phyloP scores from a whole-genome alignment of 2,888 invertebrate species.

The Heterodera filipjevi region DNA sequence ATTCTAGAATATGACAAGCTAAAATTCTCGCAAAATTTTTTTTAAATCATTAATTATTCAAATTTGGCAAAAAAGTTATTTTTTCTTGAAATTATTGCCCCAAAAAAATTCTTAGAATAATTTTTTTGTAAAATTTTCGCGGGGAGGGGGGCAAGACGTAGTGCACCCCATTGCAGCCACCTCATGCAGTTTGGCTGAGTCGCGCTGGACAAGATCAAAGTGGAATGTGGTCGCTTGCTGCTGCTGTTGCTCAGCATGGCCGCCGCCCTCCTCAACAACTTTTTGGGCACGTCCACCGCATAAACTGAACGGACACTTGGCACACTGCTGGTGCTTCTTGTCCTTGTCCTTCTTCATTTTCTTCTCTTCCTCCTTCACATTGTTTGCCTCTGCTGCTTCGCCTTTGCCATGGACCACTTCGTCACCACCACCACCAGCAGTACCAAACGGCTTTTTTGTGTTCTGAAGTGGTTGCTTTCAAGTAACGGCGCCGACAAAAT shows the following conservation, averaged over 20 bases:
- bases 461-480: too few relatives aligned
- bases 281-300: conserved; percentile 30
- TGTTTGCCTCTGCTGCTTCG: conserved; percentile 36
- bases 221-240: conserved; percentile 49
- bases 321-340: conserved; percentile 42
- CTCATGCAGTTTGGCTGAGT: conserved; percentile 24
- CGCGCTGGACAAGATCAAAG: conserved; percentile 61
- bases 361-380: conserved; percentile 30
- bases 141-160: too few relatives aligned
- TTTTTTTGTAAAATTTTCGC: too few relatives aligned
- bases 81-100: too few relatives aligned
- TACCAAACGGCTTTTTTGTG: too few relatives aligned
- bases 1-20: too few relatives aligned
- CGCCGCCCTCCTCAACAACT: conserved; percentile 26
- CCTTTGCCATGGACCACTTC: conserved; percentile 37
- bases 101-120: too few relatives aligned
- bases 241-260: conserved; percentile 36
- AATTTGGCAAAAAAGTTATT: too few relatives aligned
- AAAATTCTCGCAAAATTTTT: too few relatives aligned
- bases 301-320: conserved; percentile 23
- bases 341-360: conserved; percentile 26
- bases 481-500: too few relatives aligned
- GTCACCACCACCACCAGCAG: conserved; percentile 9
- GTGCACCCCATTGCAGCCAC: neutral
- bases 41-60: too few relatives aligned